These are phyloP conservation scores for Muntiacus reevesi DNA, from an alignment of 2,113 vertebrate genomes.

Conservation along the genomic window DNA sequence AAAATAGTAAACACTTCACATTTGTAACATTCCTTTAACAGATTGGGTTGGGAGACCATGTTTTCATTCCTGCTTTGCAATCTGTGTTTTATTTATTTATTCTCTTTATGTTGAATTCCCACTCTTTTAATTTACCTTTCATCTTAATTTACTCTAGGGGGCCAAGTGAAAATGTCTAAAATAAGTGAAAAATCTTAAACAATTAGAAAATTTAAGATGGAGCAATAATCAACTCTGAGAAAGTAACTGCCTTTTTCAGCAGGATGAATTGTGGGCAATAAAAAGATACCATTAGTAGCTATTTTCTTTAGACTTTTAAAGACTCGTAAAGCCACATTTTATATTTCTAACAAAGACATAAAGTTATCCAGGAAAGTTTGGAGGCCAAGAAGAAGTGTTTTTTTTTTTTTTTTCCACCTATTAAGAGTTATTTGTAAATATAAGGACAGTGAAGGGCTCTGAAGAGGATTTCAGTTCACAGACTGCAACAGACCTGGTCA, in stretches of 20 bases:
- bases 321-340: slow-evolving; percentile 24
- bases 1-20: slow-evolving; percentile 80
- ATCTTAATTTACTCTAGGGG: slow-evolving; percentile 68
- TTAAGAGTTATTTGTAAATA: neutral
- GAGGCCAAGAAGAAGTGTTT: neutral
- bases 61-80: slow-evolving; percentile 78
- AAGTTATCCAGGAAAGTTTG: neutral
- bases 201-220: slow-evolving; percentile 65
- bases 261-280: slow-evolving; percentile 37
- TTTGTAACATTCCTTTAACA: slow-evolving; percentile 76
- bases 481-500: neutral
- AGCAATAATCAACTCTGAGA: slow-evolving; percentile 52
- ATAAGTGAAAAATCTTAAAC: slow-evolving; percentile 64
- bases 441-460: neutral
- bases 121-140: slow-evolving; percentile 73
- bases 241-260: slow-evolving; percentile 30
- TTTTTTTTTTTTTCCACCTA: neutral
- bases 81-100: slow-evolving; percentile 81
- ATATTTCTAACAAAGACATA: slow-evolving; percentile 29
- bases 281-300: slow-evolving; percentile 44
- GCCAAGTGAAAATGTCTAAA: slow-evolving; percentile 71
- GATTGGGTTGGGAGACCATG: slow-evolving; percentile 61
- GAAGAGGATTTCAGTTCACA: neutral
- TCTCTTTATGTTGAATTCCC: slow-evolving; percentile 72
- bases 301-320: slow-evolving; percentile 47